A percentile compares a stretch with the other conserved stretches of the same genome.
These are phyloP conservation scores for Merops nubicus DNA, from an alignment of 2,113 vertebrate genomes.

Conservation along the genomic window DNA sequence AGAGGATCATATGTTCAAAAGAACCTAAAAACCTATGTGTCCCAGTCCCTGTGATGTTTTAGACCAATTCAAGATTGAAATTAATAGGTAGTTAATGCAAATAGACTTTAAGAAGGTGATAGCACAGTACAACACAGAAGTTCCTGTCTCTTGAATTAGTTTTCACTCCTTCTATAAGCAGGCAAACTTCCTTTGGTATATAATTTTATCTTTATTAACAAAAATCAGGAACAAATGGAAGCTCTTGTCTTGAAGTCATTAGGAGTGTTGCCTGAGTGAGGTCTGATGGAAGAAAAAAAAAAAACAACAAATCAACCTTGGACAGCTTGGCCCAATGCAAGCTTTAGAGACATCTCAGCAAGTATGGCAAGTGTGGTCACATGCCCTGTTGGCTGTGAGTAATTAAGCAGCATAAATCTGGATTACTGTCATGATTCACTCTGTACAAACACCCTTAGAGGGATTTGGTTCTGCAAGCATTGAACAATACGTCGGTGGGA, in stretches of 20 bases:
- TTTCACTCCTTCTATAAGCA: background rate
- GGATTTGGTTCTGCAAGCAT: background rate
- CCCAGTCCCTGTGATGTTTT: background rate
- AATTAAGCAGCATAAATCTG: conserved; percentile 9
- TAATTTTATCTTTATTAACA: background rate
- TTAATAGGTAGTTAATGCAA: background rate
- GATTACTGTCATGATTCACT: background rate
- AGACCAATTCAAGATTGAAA: background rate
- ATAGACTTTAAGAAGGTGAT: background rate
- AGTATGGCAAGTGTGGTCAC: background rate
- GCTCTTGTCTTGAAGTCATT: background rate
- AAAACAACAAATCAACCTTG: background rate
- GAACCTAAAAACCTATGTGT: background rate
- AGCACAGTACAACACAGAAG: background rate
- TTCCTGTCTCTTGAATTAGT: background rate
- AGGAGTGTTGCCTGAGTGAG: background rate
- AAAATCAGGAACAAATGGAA: background rate
- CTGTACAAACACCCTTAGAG: background rate
- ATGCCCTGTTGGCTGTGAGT: background rate
- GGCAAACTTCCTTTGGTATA: background rate
- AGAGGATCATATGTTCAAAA: background rate
- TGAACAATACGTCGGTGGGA: background rate
- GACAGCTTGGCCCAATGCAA: background rate
- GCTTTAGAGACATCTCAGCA: background rate
- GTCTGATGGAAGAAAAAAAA: background rate